Evolutionary conservation across 2,797 vertebrate species (phyloP).

Genomic region (Hyperoplus lanceolatus): DNA sequence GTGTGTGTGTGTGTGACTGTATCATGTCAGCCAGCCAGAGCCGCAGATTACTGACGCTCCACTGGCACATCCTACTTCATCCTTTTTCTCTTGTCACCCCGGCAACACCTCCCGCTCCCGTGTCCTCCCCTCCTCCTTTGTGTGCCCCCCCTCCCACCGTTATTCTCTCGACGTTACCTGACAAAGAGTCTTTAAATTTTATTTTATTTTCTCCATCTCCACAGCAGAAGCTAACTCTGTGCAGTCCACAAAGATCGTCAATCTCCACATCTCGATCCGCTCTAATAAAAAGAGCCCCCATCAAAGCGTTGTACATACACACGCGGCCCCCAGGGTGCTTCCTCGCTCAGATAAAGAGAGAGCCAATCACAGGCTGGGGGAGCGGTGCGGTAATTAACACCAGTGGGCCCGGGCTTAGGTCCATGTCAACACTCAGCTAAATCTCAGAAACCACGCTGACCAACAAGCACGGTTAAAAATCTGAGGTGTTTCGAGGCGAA

Average conservation of each 20-base stretch:
- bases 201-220: slow-evolving; percentile 61
- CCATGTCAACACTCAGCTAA: slow-evolving; percentile 31
- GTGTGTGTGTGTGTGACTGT: slow-evolving; percentile 31
- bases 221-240: slow-evolving; percentile 18
- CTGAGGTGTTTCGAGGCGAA: slow-evolving; percentile 13
- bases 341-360: slow-evolving; percentile 50
- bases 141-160: slow-evolving; percentile 43
- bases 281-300: slow-evolving; percentile 68
- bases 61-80: slow-evolving; percentile 72
- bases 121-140: slow-evolving; percentile 38
- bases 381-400: slow-evolving; percentile 68
- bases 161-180: slow-evolving; percentile 19
- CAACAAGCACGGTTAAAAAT: slow-evolving; percentile 22
- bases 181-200: slow-evolving; percentile 57
- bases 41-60: slow-evolving; percentile 73
- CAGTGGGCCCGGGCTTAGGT: slow-evolving; percentile 48
- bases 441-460: slow-evolving; percentile 41
- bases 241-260: slow-evolving; percentile 52
- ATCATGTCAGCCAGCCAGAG: slow-evolving; percentile 70
- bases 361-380: slow-evolving; percentile 61
- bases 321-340: slow-evolving; percentile 41
- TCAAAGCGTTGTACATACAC: slow-evolving; percentile 41
- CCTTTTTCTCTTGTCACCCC: slow-evolving; percentile 67
- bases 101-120: slow-evolving; percentile 67
- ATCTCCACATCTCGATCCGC: slow-evolving; percentile 58